Evolutionary conservation across 2,888 invertebrate genomes (phyloP).

Genomic region (Gortyna flavago): DNA sequence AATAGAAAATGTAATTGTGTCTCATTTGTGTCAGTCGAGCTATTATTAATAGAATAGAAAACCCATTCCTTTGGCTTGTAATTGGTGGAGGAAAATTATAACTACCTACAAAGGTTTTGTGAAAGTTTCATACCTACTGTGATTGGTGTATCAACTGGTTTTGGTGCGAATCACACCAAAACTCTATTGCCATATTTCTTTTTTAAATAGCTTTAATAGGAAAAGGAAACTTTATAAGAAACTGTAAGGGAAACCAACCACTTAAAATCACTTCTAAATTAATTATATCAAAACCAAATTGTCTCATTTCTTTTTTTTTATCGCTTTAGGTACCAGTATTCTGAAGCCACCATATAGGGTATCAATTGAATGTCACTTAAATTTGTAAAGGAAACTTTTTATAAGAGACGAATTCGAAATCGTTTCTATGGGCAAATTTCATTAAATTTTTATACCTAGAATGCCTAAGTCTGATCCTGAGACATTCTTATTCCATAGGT

Average conservation of each 20-base stretch:
- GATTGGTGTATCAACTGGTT: not conserved
- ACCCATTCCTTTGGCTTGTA: not conserved
- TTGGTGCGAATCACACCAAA: not conserved
- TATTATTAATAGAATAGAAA: not conserved
- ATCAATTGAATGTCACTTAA: not conserved
- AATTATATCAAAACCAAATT: not conserved
- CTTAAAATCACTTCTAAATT: too few species aligned
- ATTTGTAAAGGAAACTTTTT: not conserved
- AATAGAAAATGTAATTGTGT: too few species aligned
- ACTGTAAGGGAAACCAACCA: too few species aligned
- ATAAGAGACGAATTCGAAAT: not conserved
- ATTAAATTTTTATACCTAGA: not conserved
- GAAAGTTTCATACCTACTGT: not conserved
- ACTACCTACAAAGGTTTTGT: not conserved
- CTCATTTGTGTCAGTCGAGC: too few species aligned
- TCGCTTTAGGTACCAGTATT: not conserved
- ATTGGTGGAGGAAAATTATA: not conserved
- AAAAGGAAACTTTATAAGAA: too few species aligned
- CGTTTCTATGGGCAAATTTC: not conserved
- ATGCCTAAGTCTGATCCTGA: not conserved
- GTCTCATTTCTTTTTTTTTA: not conserved
- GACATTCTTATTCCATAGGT: not conserved
- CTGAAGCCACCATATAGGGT: not conserved
- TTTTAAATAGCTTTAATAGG: not conserved
- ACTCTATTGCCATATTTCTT: not conserved